Evolutionary conservation across 1,140 invertebrate species (phyloP).

Genomic region (Gryllus bimaculatus): DNA sequence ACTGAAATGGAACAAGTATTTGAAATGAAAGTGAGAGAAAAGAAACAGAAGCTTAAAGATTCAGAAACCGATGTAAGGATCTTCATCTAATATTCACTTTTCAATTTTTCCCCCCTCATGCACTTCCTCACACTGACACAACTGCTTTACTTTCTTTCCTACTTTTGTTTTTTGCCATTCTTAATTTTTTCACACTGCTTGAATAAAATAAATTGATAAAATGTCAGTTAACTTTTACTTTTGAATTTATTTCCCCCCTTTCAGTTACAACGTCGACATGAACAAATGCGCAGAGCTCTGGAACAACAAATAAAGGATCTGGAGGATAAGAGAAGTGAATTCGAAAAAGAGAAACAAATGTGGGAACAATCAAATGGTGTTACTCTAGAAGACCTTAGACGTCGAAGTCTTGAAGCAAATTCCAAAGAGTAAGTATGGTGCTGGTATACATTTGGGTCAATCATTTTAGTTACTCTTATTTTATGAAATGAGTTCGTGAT

Average conservation of each 20-base stretch:
- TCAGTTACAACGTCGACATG: constrained; percentile 55
- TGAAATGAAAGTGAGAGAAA: constrained; percentile 80
- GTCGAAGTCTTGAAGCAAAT: constrained; percentile 74
- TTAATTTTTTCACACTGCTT: neutral
- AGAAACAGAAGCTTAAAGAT: constrained; percentile 87
- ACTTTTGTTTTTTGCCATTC: neutral
- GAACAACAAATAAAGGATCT: constrained; percentile 84
- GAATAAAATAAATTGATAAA: too few species aligned
- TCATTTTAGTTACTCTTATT: too few species aligned
- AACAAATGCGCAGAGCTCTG: constrained; percentile 59
- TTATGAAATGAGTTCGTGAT: too few species aligned
- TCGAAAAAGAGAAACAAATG: constrained; percentile 73
- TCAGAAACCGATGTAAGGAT: constrained; percentile 73
- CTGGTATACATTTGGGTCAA: neutral
- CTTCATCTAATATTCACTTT: neutral
- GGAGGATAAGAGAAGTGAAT: constrained; percentile 76
- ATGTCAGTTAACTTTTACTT: neutral
- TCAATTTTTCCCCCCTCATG: neutral
- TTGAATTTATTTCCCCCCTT: constrained; percentile 16
- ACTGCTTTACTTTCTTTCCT: neutral
- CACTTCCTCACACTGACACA: neutral
- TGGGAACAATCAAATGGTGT: constrained; percentile 88
- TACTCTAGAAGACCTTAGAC: constrained; percentile 74
- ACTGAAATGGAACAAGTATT: constrained; percentile 90
- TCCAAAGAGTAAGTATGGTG: constrained; percentile 66